Percentiles rank a stretch among this genome's conserved stretches.
Conservation (phyloP, 2,113 vertebrate species). For the Hippocampus zosterae region DNA sequence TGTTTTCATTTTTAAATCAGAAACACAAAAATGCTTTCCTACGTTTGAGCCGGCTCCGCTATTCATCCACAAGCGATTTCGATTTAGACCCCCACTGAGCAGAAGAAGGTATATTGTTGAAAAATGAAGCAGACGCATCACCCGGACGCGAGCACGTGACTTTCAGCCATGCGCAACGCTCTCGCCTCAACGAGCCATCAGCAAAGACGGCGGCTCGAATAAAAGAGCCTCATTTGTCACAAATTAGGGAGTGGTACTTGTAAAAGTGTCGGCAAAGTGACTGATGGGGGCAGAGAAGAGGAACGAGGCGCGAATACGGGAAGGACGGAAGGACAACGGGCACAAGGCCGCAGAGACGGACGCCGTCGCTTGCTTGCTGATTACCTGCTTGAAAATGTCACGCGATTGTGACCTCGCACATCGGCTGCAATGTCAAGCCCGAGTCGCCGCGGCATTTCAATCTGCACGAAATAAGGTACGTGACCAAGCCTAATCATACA, state of each 20-base stretch:
- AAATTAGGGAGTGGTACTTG: conserved; percentile 12
- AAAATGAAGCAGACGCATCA: too few relatives aligned
- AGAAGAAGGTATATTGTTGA: too few relatives aligned
- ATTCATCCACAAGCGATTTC: too few relatives aligned
- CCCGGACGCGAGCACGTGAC: neutral
- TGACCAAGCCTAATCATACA: too few relatives aligned
- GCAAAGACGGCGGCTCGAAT: neutral
- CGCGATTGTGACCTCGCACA: conserved; percentile 20
- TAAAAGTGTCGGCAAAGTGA: conserved; percentile 26
- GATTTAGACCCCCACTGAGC: too few relatives aligned
- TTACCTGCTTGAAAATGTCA: conserved; percentile 47
- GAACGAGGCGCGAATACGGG: neutral
- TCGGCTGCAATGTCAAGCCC: conserved; percentile 20
- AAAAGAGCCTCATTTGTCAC: conserved; percentile 39
- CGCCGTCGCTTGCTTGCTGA: conserved; percentile 8
- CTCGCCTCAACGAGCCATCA: neutral
- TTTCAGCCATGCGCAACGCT: conserved; percentile 11
- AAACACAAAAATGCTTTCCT: neutral
- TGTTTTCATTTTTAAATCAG: neutral
- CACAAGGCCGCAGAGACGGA: conserved; percentile 2
- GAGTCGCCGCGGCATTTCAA: conserved; percentile 37
- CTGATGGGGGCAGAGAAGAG: neutral
- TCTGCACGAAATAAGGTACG: conserved; percentile 33
- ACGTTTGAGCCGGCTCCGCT: too few relatives aligned
- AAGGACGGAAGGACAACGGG: neutral